These are phyloP conservation scores for Aplocera efformata DNA, from an alignment of 2,888 invertebrate species.

Conservation along the genomic window DNA sequence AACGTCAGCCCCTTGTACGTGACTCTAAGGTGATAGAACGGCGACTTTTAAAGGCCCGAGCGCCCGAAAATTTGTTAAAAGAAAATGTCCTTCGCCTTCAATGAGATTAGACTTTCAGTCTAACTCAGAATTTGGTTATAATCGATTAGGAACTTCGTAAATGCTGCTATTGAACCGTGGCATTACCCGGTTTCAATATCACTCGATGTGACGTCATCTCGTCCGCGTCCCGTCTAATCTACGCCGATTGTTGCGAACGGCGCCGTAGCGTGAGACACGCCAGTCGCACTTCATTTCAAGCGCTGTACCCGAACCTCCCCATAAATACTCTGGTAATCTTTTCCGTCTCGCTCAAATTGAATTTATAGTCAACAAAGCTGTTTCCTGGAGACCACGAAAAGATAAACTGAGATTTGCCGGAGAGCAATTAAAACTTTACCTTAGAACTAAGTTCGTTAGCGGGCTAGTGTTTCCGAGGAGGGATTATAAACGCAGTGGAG, in stretches of 20 bases:
- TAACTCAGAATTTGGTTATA: conserved; percentile 20
- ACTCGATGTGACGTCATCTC: conserved; percentile 14
- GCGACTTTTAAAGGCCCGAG: conserved; percentile 42
- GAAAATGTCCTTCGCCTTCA: conserved; percentile 41
- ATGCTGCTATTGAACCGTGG: conserved; percentile 10
- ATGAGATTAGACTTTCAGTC: conserved; percentile 35
- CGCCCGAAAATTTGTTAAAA: conserved; percentile 52
- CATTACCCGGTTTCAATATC: conserved; percentile 18
- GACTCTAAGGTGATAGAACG: conserved; percentile 61
- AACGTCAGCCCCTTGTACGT: conserved; percentile 53
- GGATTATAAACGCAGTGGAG: conserved; percentile 59
- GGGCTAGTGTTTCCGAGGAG: conserved; percentile 58
- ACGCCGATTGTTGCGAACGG: conserved; percentile 5
- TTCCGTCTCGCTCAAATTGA: conserved; percentile 63
- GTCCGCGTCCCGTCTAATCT: conserved; percentile 6
- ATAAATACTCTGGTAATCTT: conserved; percentile 57
- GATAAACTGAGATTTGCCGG: conserved; percentile 75
- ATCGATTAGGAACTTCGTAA: conserved; percentile 13
- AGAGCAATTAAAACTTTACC: conserved; percentile 79
- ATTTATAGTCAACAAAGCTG: conserved; percentile 74
- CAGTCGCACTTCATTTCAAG: conserved; percentile 31
- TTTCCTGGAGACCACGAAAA: conserved; percentile 68
- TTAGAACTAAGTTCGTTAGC: conserved; percentile 74
- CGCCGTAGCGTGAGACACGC: conserved; percentile 33
- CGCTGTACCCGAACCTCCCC: conserved; percentile 31